phyloP scores from a whole-genome alignment of 2,888 invertebrate genomes.

The Sarcophaga rosellei region DNA sequence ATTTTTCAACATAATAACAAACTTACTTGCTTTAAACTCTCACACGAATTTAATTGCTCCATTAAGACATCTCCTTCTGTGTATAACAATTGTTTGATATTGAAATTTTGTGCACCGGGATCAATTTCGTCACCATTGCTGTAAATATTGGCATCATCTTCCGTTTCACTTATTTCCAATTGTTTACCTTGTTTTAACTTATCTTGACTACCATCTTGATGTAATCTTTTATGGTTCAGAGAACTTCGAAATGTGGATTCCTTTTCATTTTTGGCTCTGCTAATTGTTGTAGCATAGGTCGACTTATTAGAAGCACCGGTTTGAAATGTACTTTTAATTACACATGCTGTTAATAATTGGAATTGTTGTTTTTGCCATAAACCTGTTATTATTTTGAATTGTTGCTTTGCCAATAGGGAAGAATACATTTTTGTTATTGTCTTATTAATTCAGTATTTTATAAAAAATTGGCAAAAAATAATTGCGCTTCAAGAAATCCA shows the following conservation, averaged over 20 bases:
- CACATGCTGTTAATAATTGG: constrained; percentile 60
- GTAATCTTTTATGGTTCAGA: background rate
- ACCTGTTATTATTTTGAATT: constrained; percentile 70
- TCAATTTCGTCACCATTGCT: constrained; percentile 17
- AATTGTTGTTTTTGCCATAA: constrained; percentile 70
- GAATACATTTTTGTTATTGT: constrained; percentile 70
- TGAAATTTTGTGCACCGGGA: constrained; percentile 20
- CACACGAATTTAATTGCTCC: constrained; percentile 48
- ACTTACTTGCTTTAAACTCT: constrained; percentile 53
- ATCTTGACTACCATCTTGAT: background rate
- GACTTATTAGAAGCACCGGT: background rate
- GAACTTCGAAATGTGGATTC: background rate
- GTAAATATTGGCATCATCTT: constrained; percentile 1
- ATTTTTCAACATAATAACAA: background rate
- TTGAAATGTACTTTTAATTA: constrained; percentile 57
- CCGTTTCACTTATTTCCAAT: background rate
- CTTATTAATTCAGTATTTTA: constrained; percentile 27
- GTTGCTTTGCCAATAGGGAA: constrained; percentile 68
- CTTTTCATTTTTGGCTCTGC: background rate
- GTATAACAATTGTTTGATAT: constrained; percentile 60
- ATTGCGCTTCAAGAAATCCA: constrained; percentile 34
- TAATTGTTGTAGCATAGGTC: constrained; percentile 12
- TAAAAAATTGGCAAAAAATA: constrained; percentile 21
- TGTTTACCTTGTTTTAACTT: background rate
- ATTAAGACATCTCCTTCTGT: constrained; percentile 60